Evolutionary conservation across 2,113 vertebrate species (phyloP).

Genomic region (Bettongia penicillata): DNA sequence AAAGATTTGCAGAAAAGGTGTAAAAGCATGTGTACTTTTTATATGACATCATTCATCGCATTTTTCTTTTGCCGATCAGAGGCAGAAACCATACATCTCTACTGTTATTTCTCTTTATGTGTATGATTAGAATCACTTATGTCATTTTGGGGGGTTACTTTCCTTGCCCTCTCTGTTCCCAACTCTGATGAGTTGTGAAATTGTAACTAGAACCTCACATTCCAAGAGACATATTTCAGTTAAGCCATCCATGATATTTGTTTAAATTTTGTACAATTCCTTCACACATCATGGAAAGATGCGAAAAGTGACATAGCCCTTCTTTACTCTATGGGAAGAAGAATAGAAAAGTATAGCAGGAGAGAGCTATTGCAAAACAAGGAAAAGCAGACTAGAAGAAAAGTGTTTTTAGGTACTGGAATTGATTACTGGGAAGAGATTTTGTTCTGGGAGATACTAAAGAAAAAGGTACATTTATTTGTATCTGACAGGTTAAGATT

Average conservation of each 20-base stretch:
- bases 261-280: neutral
- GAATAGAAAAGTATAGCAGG: neutral
- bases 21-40: neutral
- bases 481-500: neutral
- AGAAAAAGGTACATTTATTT: neutral
- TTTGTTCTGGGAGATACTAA: neutral
- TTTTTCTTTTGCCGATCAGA: neutral
- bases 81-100: neutral
- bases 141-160: neutral
- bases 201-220: neutral
- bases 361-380: neutral
- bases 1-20: neutral
- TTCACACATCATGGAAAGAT: neutral
- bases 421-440: neutral
- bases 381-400: neutral
- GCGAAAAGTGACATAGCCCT: neutral
- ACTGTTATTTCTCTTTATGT: neutral
- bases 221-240: neutral
- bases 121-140: neutral
- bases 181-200: neutral
- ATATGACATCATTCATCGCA: neutral
- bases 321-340: neutral
- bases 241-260: neutral
- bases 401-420: neutral
- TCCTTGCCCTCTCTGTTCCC: neutral